Evolutionary conservation across 2,888 invertebrate species (phyloP).

Genomic region (Cistogaster globosa): DNA sequence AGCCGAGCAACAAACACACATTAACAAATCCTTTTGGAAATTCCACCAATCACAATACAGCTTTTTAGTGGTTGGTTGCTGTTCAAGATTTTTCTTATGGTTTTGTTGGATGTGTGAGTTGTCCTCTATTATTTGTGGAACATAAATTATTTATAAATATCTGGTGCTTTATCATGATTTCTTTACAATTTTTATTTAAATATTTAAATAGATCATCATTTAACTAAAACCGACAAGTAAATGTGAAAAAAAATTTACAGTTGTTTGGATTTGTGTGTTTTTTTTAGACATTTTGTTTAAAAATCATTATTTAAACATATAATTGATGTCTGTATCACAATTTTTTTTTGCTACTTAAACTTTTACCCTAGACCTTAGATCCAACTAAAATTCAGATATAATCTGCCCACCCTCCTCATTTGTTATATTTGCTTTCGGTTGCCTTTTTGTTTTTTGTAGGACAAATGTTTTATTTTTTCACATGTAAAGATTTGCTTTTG

Average conservation of each 20-base stretch:
- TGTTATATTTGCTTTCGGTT: slow-evolving; percentile 1
- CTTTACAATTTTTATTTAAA: slow-evolving; percentile 29
- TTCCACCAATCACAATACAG: slow-evolving; percentile 77
- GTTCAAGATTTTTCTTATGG: slow-evolving; percentile 17
- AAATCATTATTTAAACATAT: slow-evolving; percentile 73
- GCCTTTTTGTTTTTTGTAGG: slow-evolving; percentile 35
- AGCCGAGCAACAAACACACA: slow-evolving; percentile 28
- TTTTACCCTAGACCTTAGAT: slow-evolving; percentile 60
- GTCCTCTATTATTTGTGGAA: not conserved
- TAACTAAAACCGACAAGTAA: slow-evolving; percentile 35
- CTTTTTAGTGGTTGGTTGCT: slow-evolving; percentile 79
- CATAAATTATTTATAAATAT: slow-evolving; percentile 44
- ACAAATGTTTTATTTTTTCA: slow-evolving; percentile 48
- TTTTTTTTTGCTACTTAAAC: slow-evolving; percentile 57
- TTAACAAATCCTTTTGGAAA: not conserved
- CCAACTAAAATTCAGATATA: slow-evolving; percentile 71
- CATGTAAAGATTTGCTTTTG: slow-evolving; percentile 76
- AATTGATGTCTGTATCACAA: slow-evolving; percentile 76
- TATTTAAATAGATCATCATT: slow-evolving; percentile 57
- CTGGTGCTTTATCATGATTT: slow-evolving; percentile 53
- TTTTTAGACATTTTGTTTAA: slow-evolving; percentile 62
- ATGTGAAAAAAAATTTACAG: slow-evolving; percentile 22
- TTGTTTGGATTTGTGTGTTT: slow-evolving; percentile 34
- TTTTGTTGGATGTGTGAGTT: not conserved
- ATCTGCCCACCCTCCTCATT: slow-evolving; percentile 58